Evolutionary conservation across 2,797 vertebrate genomes (phyloP).

Genomic region (Odontamblyopus lacepedii): DNA sequence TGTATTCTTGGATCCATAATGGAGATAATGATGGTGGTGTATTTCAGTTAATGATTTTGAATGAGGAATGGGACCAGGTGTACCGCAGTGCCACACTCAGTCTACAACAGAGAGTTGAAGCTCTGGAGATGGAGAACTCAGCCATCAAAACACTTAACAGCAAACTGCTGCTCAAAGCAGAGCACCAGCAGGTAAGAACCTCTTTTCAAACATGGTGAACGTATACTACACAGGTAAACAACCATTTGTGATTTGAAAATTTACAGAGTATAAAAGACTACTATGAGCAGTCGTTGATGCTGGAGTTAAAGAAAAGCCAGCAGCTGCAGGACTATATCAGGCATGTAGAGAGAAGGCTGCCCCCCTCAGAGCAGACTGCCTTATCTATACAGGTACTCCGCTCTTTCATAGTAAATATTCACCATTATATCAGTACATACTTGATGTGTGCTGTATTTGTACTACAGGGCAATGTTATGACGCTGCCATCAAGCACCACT

Average conservation of each 20-base stretch:
- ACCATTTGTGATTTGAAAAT: slow-evolving; percentile 9
- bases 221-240: slow-evolving; percentile 1
- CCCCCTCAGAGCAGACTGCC: slow-evolving; percentile 55
- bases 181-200: slow-evolving; percentile 79
- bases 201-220: neutral
- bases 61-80: slow-evolving; percentile 84
- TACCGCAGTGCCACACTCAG: slow-evolving; percentile 74
- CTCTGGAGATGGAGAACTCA: slow-evolving; percentile 71
- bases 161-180: slow-evolving; percentile 77
- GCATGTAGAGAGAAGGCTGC: slow-evolving; percentile 68
- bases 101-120: slow-evolving; percentile 73
- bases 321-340: slow-evolving; percentile 77
- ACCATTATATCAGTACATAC: neutral
- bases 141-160: slow-evolving; percentile 75
- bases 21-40: slow-evolving; percentile 25
- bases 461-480: slow-evolving; percentile 43
- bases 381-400: slow-evolving; percentile 51
- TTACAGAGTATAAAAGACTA: slow-evolving; percentile 72
- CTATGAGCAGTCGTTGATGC: slow-evolving; percentile 79
- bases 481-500: slow-evolving; percentile 20
- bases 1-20: slow-evolving; percentile 19
- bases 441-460: slow-evolving; percentile 13
- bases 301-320: slow-evolving; percentile 82
- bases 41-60: slow-evolving; percentile 83
- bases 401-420: neutral